Evolutionary conservation across 2,888 invertebrate species (phyloP), one percentile per base, ranked within the genome.

Genomic region (Drosophila merina): DNA sequence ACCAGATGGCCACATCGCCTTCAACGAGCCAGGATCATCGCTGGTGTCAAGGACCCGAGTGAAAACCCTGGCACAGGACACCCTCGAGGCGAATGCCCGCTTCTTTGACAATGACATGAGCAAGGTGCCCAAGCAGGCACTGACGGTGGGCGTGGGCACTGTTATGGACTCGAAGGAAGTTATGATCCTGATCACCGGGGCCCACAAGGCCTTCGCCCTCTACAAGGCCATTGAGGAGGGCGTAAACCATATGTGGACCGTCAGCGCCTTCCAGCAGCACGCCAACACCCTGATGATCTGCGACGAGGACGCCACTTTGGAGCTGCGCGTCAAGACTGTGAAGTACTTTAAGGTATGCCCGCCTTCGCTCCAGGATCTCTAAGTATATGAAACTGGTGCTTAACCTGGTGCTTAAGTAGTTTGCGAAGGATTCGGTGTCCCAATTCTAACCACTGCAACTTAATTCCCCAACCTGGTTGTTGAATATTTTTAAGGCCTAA

Each of bases 211-310:
- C 9, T 96, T 98, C 90, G 99, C 99, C 57, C 93, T 99, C 72
- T 97, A 98, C 90, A 98, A 98, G 92, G 99, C 99, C 8, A 97
- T 99, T 86, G 99, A 99, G 93, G 98, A 99, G 92, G 99, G 99
- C 59, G 95, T 99, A 9, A 99, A 97, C 93, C 99, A 99, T 92
- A 99, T 99, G 99, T 99, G 99, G 98, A 99, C 99, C 0, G 99
- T 99, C 44, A 98, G 98, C 47, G 99, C 99, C 54, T 98, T 99
- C 93, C 99, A 98, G 92, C 97, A 97, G 92, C 99, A 99, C 92
- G 95, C 96, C 50, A 95, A 95, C 88, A 96, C 98, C 30, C 93
- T 98, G 64, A 98, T 99, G 94, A 94, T 99, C 72, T 98, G 98
- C 91, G 99, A 99, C 92, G 99, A 99, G 92, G 97, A 97, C 92